A percentile compares a stretch with the other conserved stretches of the same genome.
Evolutionary conservation across 2,797 vertebrate genomes (phyloP).

Genomic region (Halcyon badia): DNA sequence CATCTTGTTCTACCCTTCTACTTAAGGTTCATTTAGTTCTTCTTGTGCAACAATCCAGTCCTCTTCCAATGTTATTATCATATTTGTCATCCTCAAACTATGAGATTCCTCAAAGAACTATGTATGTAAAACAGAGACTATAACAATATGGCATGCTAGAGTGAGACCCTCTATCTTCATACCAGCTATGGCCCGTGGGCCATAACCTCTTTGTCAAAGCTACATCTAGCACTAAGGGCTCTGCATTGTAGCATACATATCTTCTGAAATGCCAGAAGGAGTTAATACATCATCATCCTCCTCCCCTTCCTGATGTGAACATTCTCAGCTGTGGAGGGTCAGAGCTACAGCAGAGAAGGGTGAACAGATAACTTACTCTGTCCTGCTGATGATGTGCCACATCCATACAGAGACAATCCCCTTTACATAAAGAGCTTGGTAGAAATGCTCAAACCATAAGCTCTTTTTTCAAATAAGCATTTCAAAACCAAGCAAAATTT

Average conservation of each 20-base stretch:
- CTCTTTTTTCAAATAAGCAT: not conserved
- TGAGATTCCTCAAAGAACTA: not conserved
- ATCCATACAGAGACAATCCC: not conserved
- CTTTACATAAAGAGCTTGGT: not conserved
- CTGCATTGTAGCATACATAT: not conserved
- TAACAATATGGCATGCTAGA: not conserved
- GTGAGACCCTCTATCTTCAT: rapidly evolving
- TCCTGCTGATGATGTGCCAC: not conserved
- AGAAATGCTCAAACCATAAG: not conserved
- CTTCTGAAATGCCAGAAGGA: not conserved
- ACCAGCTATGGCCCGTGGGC: not conserved
- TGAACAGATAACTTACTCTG: not conserved
- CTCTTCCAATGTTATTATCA: not conserved
- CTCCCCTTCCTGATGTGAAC: not conserved
- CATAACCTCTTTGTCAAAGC: not conserved
- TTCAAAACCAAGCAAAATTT: not conserved
- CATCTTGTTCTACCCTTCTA: not conserved
- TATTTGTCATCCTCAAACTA: not conserved
- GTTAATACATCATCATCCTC: not conserved
- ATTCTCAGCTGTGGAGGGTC: not conserved
- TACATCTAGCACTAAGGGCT: not conserved
- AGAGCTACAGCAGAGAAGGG: not conserved
- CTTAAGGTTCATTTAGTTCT: not conserved
- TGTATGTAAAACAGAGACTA: not conserved
- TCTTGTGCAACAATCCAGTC: not conserved